A percentile compares a stretch with the other conserved stretches of the same genome.
These are phyloP conservation scores for Candoia aspera DNA, from an alignment of 2,113 vertebrate species.

Conservation along the genomic window DNA sequence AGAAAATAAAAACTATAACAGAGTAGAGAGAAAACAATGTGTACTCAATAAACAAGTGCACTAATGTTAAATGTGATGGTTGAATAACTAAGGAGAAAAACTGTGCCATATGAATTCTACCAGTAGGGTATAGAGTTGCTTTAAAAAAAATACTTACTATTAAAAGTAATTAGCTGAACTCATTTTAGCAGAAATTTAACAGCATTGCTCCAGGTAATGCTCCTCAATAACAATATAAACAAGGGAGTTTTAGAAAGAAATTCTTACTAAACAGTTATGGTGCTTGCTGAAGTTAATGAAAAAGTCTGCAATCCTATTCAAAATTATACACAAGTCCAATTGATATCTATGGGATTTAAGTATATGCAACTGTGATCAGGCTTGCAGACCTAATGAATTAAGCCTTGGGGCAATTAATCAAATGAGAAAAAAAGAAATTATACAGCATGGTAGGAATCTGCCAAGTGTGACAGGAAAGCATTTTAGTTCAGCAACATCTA, in stretches of 20 bases:
- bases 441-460: conserved; percentile 10
- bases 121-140: background rate
- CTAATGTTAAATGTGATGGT: background rate
- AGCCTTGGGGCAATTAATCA: conserved; percentile 35
- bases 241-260: background rate
- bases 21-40: background rate
- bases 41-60: background rate
- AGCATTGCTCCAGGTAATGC: conserved; percentile 13
- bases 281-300: conserved; percentile 4
- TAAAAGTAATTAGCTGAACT: conserved; percentile 14
- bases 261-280: background rate
- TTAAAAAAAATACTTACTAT: background rate
- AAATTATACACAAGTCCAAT: background rate
- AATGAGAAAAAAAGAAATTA: conserved; percentile 19
- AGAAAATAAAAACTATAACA: background rate
- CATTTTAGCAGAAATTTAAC: conserved; percentile 2
- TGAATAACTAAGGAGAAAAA: background rate
- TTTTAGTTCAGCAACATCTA: conserved; percentile 20
- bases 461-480: conserved; percentile 27
- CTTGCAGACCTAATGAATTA: conserved; percentile 17
- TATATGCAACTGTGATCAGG: background rate
- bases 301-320: conserved; percentile 6
- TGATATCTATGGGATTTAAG: background rate
- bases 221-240: background rate
- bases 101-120: background rate